Evolutionary conservation across 1,140 invertebrate genomes (phyloP).

Genomic region (Panagrolaimus sp.): DNA sequence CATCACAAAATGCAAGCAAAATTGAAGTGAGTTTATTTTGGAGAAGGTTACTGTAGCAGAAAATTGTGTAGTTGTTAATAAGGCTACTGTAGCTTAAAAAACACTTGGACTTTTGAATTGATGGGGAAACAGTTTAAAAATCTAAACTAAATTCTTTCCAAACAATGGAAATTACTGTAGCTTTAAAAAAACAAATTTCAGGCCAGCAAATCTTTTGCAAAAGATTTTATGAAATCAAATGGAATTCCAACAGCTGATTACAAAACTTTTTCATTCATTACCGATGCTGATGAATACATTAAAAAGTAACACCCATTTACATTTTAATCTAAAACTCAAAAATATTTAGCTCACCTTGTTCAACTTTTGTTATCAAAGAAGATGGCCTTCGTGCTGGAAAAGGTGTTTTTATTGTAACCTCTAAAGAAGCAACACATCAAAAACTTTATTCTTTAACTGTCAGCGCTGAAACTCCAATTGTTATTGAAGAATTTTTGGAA

Average conservation of each 20-base stretch:
- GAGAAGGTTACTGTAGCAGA: too few species aligned
- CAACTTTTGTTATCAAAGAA: conserved; percentile 78
- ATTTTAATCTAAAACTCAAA: conserved; percentile 22
- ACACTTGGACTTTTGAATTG: conserved; percentile 63
- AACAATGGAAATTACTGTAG: too few species aligned
- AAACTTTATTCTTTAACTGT: conserved; percentile 67
- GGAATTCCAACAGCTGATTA: conserved; percentile 81
- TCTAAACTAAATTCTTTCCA: too few species aligned
- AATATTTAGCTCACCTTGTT: conserved; percentile 60
- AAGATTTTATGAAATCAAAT: conserved; percentile 80
- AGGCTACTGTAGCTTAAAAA: too few species aligned
- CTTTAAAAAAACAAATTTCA: conserved; percentile 60
- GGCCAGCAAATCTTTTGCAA: conserved; percentile 75
- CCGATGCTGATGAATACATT: conserved; percentile 75
- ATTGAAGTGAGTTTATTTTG: conserved; percentile 1
- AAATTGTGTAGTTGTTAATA: too few species aligned
- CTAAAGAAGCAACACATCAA: conserved; percentile 21
- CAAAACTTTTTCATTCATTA: conserved; percentile 71
- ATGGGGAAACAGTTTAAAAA: too few species aligned
- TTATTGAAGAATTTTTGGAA: conserved; percentile 81
- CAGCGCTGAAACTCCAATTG: conserved; percentile 71
- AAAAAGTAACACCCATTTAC: conserved; percentile 64
- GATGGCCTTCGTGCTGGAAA: conserved; percentile 89
- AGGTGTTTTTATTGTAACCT: conserved; percentile 66
- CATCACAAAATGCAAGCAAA: conserved; percentile 33